These are phyloP conservation scores for Rhynchomys soricoides DNA, from an alignment of 2,113 vertebrate genomes.

Conservation along the genomic window DNA sequence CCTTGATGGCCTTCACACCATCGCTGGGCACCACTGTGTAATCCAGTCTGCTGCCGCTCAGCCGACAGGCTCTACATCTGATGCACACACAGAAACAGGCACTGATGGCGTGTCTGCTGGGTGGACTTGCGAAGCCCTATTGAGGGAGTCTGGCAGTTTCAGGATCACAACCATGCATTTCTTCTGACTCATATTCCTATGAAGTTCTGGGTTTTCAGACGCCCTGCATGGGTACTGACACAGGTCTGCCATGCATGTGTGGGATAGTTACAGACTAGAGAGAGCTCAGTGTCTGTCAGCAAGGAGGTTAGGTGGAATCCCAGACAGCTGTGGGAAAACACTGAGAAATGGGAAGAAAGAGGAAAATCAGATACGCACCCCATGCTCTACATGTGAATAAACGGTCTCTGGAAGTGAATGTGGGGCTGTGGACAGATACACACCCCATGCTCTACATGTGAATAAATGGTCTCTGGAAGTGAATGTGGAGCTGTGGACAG, in stretches of 20 bases:
- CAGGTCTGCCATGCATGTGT: rapidly evolving
- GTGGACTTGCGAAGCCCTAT: rapidly evolving
- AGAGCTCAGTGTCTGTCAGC: neutral
- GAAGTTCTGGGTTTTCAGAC: neutral
- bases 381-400: neutral
- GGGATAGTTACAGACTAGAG: neutral
- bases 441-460: neutral
- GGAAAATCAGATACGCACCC: rapidly evolving
- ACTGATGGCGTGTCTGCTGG: rapidly evolving
- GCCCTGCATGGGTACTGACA: rapidly evolving
- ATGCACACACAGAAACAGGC: rapidly evolving
- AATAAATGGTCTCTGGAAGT: neutral
- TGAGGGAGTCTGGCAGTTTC: neutral
- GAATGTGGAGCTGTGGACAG: rapidly evolving
- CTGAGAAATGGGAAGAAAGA: neutral
- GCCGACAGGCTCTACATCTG: rapidly evolving
- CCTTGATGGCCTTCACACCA: neutral
- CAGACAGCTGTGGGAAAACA: neutral
- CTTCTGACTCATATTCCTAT: neutral
- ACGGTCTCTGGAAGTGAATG: neutral
- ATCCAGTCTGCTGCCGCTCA: rapidly evolving
- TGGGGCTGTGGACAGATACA: rapidly evolving
- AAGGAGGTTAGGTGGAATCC: neutral
- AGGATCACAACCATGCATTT: neutral
- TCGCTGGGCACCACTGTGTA: neutral